Evolutionary conservation across 2,888 invertebrate genomes (phyloP).

Genomic region (Caenorhabditis becei): DNA sequence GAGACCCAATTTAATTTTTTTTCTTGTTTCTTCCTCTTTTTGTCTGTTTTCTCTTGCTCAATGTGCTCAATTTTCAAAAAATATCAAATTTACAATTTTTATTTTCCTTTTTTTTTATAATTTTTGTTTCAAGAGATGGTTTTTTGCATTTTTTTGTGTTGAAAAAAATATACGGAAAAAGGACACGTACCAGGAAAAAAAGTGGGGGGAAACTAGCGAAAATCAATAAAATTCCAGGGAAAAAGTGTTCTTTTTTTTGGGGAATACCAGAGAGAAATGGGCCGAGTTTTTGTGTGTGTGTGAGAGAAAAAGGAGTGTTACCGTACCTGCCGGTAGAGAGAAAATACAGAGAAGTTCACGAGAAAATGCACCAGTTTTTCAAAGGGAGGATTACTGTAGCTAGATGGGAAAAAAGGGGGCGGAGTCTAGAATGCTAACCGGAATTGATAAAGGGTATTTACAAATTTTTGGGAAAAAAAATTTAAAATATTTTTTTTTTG

Average conservation of each 20-base stretch:
- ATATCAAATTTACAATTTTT: slow-evolving; percentile 5
- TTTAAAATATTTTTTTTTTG: no score
- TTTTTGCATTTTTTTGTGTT: not conserved
- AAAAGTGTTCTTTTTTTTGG: no score
- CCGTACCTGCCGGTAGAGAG: slow-evolving; percentile 43
- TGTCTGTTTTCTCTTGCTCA: no score
- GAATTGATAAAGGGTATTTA: slow-evolving; percentile 1
- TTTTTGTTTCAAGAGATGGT: not conserved
- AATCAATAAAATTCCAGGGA: not conserved
- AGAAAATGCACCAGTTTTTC: slow-evolving; percentile 60
- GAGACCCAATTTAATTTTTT: no score
- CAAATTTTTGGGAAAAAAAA: slow-evolving; percentile 8
- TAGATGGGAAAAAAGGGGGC: slow-evolving; percentile 27
- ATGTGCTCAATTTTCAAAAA: not conserved
- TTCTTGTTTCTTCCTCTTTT: no score
- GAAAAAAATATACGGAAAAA: slow-evolving; percentile 9
- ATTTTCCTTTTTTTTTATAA: not conserved
- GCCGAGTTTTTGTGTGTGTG: not conserved
- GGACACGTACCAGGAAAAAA: not conserved
- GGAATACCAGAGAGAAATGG: slow-evolving; percentile 19
- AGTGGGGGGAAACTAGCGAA: no score
- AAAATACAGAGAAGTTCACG: not conserved
- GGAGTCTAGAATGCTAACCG: slow-evolving; percentile 1
- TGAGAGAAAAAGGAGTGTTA: slow-evolving; percentile 10
- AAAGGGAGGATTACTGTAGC: no score